Base-by-base conservation (phyloP, 2,113 vertebrate genomes). In the Platichthys stellatus region DNA sequence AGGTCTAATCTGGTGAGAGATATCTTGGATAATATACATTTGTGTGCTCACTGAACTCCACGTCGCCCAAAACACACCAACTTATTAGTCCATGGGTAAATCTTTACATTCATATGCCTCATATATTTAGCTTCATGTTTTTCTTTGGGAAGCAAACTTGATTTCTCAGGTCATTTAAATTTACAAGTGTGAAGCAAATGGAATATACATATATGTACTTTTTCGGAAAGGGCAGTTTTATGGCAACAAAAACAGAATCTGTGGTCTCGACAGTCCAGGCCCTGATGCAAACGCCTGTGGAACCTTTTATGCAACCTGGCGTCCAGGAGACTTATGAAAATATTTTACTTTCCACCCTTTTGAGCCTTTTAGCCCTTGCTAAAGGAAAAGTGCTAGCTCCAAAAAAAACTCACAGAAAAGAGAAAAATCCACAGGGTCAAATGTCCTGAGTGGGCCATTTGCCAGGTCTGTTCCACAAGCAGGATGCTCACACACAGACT, bases 301-400 rank as follows among this genome's bases (percentile, higher is more conserved):
- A 97, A 96, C 92, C 95, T 97, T 96, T 97, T 97, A 96, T 96
- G 95, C 95, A 97, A 97, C 96, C 95, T 91, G 94, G 96, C 95
- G 94, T 95, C 95, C 95, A 95, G 94, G 94, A 95, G 94, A 95
- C 96, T 96, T 96, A 95, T 95, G 92, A 95, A 96, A 98, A 98
- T 97, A 98, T 98, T 98, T 97, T 91, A 94, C 95, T 98, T 97
- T 97, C 97, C 96, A 97, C 94, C 94, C 94, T 96, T 96, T 95
- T 94, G 94, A 96, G 94, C 94, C 91, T 93, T 95, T 96, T 93
- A 92, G 90, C 78, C 84, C 77, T 82, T 63, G 88, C 88, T 88
- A 88, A 88, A 91, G 92, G 90, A 94, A 93, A 94, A 91, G 85
- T 76, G 85, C 70, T 85, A 86, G 87, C 81, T 84, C 83, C 73